These are phyloP conservation scores for Fregata magnificens DNA, from an alignment of 2,113 vertebrate genomes.

Conservation along the genomic window DNA sequence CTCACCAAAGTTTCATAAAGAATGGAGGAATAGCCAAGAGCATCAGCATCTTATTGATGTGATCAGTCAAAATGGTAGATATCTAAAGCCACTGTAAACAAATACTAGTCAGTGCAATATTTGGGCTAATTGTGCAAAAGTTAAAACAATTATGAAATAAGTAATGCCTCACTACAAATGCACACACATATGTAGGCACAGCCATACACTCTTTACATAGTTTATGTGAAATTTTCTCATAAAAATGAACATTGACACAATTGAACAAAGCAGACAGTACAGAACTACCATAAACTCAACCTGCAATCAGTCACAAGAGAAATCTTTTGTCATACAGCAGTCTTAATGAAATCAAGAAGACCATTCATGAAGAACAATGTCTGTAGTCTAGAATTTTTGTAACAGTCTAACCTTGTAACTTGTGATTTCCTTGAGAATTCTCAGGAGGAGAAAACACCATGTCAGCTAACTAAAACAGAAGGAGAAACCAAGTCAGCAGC, in stretches of 20 bases:
- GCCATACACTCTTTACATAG: neutral
- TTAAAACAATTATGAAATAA: neutral
- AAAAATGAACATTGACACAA: neutral
- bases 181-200: neutral
- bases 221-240: neutral
- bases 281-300: neutral
- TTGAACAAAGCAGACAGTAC: neutral
- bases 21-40: neutral
- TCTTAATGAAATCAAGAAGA: neutral
- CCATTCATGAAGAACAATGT: neutral
- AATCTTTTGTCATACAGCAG: neutral
- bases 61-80: neutral
- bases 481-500: neutral
- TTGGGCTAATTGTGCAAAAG: neutral
- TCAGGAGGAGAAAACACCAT: neutral
- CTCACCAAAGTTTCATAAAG: neutral
- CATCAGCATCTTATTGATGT: neutral
- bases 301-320: neutral
- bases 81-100: neutral
- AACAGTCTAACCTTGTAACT: neutral
- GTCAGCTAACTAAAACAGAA: neutral
- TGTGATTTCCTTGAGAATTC: neutral
- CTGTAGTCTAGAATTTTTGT: neutral
- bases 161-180: neutral
- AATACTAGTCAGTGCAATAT: neutral